A percentile compares a stretch with the other conserved stretches of the same genome.
Conservation (phyloP, 2,797 vertebrate species). For the Crossoptilon crossoptilon region DNA sequence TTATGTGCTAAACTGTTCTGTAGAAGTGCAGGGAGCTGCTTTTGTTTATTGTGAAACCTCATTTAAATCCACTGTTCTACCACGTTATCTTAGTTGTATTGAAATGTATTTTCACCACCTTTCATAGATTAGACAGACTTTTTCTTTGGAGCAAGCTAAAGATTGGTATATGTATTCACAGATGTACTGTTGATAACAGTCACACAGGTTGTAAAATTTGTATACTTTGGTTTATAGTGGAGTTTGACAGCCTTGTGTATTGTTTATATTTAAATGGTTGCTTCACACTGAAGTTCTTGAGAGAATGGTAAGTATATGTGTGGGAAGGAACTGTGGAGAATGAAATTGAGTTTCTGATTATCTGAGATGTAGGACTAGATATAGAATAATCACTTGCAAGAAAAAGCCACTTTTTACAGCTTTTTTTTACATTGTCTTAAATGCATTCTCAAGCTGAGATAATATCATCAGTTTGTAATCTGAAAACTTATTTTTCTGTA, state of each 20-base stretch:
- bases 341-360: background rate
- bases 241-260: background rate
- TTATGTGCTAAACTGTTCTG: background rate
- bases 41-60: background rate
- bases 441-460: background rate
- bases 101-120: background rate
- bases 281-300: background rate
- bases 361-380: background rate
- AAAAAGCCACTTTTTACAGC: background rate
- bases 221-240: background rate
- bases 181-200: background rate
- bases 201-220: background rate
- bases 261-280: background rate
- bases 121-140: background rate
- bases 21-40: background rate
- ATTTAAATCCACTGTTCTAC: background rate
- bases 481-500: background rate
- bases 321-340: background rate
- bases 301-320: background rate
- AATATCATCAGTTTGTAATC: fast-evolving
- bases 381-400: background rate
- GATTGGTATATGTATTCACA: background rate
- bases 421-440: background rate
- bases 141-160: background rate
- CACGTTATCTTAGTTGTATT: background rate